Percentiles rank a stretch among this genome's conserved stretches.
Conservation (phyloP, 2,888 invertebrate genomes). For the Aphelenchoides bicaudatus region DNA sequence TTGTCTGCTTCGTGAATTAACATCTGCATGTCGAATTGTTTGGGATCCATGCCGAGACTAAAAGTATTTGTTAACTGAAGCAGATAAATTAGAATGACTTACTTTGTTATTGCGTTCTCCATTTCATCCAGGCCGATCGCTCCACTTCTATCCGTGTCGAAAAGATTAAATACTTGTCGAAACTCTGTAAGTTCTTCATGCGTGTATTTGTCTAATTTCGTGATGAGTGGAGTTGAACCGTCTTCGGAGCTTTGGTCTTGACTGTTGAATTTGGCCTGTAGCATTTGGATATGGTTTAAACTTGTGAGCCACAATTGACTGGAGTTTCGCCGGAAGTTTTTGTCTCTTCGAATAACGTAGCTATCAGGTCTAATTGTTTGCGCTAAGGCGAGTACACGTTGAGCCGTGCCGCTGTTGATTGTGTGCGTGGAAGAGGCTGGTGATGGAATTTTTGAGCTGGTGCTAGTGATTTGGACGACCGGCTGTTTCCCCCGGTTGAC, state of each 20-base stretch:
- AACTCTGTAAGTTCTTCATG: constrained; percentile 57
- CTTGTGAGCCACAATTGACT: constrained; percentile 9
- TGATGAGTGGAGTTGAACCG: constrained; percentile 33
- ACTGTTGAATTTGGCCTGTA: constrained; percentile 19
- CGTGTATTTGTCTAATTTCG: constrained; percentile 46
- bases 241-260: constrained; percentile 28
- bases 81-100: neutral
- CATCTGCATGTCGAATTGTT: constrained; percentile 53
- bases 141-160: constrained; percentile 49
- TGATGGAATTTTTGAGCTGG: constrained; percentile 2
- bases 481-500: too few relatives aligned
- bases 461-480: too few relatives aligned
- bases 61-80: neutral
- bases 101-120: constrained; percentile 49
- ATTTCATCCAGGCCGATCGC: constrained; percentile 41
- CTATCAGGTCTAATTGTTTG: neutral
- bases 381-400: too few relatives aligned
- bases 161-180: constrained; percentile 59
- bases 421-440: neutral
- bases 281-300: constrained; percentile 10
- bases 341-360: neutral
- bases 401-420: constrained; percentile 4
- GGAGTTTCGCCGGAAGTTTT: constrained; percentile 12
- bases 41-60: constrained; percentile 52
- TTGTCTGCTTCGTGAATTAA: constrained; percentile 59